Evolutionary conservation across 2,888 invertebrate genomes (phyloP), one percentile per base, ranked within the genome.

Genomic region (Cephus pulcher): DNA sequence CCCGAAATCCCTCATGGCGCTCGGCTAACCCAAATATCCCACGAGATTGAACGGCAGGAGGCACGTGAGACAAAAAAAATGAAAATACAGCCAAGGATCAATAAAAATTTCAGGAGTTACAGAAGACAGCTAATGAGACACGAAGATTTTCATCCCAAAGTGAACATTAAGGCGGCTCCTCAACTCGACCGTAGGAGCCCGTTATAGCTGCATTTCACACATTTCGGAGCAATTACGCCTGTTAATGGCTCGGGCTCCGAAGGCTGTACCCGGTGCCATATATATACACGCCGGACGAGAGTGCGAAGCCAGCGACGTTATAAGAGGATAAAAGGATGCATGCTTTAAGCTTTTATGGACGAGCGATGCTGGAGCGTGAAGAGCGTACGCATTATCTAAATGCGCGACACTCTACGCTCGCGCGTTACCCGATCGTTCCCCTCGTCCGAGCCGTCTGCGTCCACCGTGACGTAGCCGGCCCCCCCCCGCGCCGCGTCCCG

Each of bases 301-400:
- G 83, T 84, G 85, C 84, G 85, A 84, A 86, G 87, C 85, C 86
- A 86, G 86, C 88, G 86, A 86, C 87, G 89, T 88, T 86, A 89
- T 87, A 89, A 91, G 90, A 90, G 91, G 89, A 91, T 91, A 90
- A 91, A 91, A 91, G 91, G 90, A 91, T 90, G 88, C 88, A 85
- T 85, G 88, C 88, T 88, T 86, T 81, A 83, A 83, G 90, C 90
- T 91, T 90, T 90, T 90, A 90, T 84, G 81, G 40, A 73, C 74
- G 75, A 23, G 80, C 84, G 82, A 82, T 81, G 84, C 81, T 83
- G 80, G 82, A 85, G 86, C 84, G 84, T 77, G 80, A 81, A 84
- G 79, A 81, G 83, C 82, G 81, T 83, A 89, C 89, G 88, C 89
- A 90, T 90, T 89, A 90, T 90, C 90, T 88, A 90, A 90, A 90